Evolutionary conservation across 1,140 invertebrate genomes (phyloP), one percentile per base, ranked within the genome.

Genomic region (Lethocerus indicus): DNA sequence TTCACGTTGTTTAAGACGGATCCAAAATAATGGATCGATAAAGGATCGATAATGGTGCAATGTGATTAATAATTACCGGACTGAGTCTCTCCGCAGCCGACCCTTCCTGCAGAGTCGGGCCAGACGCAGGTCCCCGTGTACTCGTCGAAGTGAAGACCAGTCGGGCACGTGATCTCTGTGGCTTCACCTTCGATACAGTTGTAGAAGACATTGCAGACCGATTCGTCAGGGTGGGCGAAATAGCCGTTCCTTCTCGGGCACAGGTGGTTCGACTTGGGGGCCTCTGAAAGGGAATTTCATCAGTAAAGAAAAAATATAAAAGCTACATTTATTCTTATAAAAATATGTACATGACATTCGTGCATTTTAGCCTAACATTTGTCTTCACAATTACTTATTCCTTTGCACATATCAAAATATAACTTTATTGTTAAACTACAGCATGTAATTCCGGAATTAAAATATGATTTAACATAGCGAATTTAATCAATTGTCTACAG

Each of bases 181-280:
- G 77, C 73, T 26, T 84, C 80, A 20, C 87, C 87, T 48, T 87
- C 81, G 55, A 87, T 87, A 61, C 87, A 91, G 64, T 88, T 88
- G 71, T 74, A 87, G 72, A 90, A 92, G 43, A 86, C 65, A 60
- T 87, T 81, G 69, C 87, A 91, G 2, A 86, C 72, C 1, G 73
- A 63, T 12, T 78, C 64, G 56, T 89, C 82, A 3, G 84, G 83
- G 68, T 92, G 84, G 2, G 83, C 79, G 66, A 88, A 91, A 73
- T 88, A 87, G 5, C 87, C 87, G 62, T 89, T 89, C 58, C 74
- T 73, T 50, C 87, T 72, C 4, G 85, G 86, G 59, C 87, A 92
- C 44, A 76, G 71, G 51, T 70, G 67, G 57, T 67, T 81, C 3
- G 78, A 71, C 57, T 81, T 76, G 25, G 85, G 78, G 35, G 78